Evolutionary conservation across 2,113 vertebrate species (phyloP), one percentile per base, ranked within the genome.

Genomic region (Oryzias woworae): DNA sequence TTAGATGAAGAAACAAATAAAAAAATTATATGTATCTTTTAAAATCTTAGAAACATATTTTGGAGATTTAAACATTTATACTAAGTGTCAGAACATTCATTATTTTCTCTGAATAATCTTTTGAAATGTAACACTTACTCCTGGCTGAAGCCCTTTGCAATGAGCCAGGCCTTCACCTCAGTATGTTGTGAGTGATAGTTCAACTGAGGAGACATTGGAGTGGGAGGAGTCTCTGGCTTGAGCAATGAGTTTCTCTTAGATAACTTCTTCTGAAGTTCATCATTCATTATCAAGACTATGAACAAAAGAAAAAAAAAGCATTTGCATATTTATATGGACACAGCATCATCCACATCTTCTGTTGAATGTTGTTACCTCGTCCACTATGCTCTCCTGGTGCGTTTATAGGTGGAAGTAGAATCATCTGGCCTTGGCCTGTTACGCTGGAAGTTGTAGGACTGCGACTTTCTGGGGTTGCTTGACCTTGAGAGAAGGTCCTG

Each of bases 91-190:
- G 4, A 46, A 47, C 47, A 48, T 12, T 18, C 47, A 18, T 1
- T 8, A 10, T 17, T 48, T 48, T n/a, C n/a, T 18, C 18, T 48
- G n/a, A 48, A 48, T 20, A 2, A 18, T 18, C 46, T 48, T 12
- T 8, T 10, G 8, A 18, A 48, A 10, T 53, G 18, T 43, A 15
- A 45, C 47, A 90, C 92, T 88, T 66, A 94, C 92, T 55, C 14
- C 36, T 88, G 54, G 50, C 59, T 88, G 62, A 96, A 95, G 58
- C 93, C 93, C 62, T 95, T 96, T 53, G 80, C 71, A 23, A 58
- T 77, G 48, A 96, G 90, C 95, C 95, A 96, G 48, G 85, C 81
- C 48, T 64, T 64, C 73, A 95, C 94, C 55, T 94, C 91, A 17
- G 64, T 17, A 3, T 80, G 12, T 15, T 66, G 45, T 4, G 93